phyloP scores from a whole-genome alignment of 1,140 invertebrate genomes.

The Hyles vespertilio region DNA sequence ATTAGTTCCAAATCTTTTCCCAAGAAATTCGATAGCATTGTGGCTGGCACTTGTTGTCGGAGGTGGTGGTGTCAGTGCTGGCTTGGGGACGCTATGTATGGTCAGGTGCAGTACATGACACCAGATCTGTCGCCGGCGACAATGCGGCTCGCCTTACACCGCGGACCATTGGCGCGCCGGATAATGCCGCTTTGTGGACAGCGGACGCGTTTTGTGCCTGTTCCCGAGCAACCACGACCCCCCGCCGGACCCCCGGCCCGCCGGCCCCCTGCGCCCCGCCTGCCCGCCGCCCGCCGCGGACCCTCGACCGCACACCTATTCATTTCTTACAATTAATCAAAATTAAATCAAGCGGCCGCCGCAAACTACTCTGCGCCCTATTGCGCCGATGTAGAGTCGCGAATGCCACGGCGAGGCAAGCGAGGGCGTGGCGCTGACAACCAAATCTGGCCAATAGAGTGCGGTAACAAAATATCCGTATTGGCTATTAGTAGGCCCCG shows the following conservation, averaged over 20 bases:
- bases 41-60: too few species aligned
- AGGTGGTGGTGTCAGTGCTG: too few species aligned
- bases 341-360: slow-evolving; percentile 57
- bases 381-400: slow-evolving; percentile 33
- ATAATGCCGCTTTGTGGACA: too few species aligned
- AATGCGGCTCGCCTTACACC: not conserved
- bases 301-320: slow-evolving; percentile 33
- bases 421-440: slow-evolving; percentile 61
- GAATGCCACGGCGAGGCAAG: slow-evolving; percentile 22
- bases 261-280: slow-evolving; percentile 12
- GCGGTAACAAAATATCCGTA: slow-evolving; percentile 76
- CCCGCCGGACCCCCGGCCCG: too few species aligned
- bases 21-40: too few species aligned
- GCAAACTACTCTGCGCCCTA: slow-evolving; percentile 22
- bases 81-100: too few species aligned
- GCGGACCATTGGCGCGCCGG: slow-evolving; percentile 6
- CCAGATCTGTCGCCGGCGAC: too few species aligned
- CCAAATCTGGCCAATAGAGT: slow-evolving; percentile 76
- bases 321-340: slow-evolving; percentile 72
- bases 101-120: too few species aligned
- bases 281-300: slow-evolving; percentile 10
- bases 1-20: too few species aligned
- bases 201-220: not conserved
- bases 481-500: slow-evolving; percentile 75
- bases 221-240: not conserved